Percentiles rank a stretch among this genome's conserved stretches.
These are phyloP conservation scores for Ariolimax columbianus DNA, from an alignment of 2,888 invertebrate genomes.

Conservation along the genomic window DNA sequence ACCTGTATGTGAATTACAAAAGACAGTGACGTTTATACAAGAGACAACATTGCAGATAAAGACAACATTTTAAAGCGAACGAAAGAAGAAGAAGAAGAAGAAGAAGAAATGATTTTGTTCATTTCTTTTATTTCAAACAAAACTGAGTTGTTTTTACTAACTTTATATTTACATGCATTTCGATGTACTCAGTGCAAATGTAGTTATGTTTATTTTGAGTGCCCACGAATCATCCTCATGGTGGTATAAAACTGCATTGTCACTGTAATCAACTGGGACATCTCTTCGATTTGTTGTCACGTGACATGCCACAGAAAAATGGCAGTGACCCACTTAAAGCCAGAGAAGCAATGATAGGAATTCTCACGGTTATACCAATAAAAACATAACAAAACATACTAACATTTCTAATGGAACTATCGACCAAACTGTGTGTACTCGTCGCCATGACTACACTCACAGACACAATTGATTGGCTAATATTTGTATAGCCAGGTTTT, in stretches of 20 bases:
- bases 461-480: not conserved
- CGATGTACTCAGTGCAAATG: too few relatives aligned
- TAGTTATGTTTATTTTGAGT: too few relatives aligned
- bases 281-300: not conserved
- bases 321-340: not conserved
- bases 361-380: not conserved
- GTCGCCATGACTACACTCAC: conserved; percentile 2
- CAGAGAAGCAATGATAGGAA: not conserved
- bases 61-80: too few relatives aligned
- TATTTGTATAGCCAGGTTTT: not conserved
- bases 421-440: not conserved
- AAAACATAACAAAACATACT: not conserved
- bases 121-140: too few relatives aligned
- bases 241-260: not conserved
- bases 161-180: too few relatives aligned
- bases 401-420: not conserved
- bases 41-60: too few relatives aligned
- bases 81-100: too few relatives aligned
- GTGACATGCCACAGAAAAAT: not conserved
- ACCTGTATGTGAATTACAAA: too few relatives aligned
- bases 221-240: too few relatives aligned
- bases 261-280: not conserved
- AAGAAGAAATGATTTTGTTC: too few relatives aligned
- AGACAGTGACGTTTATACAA: too few relatives aligned
- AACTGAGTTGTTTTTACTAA: too few relatives aligned